These are phyloP conservation scores for Troglohyphantes excavatus DNA, from an alignment of 2,888 invertebrate species.

Conservation along the genomic window DNA sequence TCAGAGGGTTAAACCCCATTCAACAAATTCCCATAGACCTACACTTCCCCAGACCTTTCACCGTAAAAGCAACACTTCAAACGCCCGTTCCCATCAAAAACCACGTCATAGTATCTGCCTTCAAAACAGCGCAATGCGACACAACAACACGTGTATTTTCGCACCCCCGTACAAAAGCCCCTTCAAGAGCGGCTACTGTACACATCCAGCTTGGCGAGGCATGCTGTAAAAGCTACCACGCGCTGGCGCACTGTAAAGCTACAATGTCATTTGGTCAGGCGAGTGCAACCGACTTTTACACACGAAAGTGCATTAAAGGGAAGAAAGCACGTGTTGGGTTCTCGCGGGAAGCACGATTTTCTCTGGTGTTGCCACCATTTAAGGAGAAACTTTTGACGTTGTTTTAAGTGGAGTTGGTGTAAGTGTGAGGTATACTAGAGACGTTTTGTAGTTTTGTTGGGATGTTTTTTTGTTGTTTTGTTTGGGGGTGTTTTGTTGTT, in stretches of 20 bases:
- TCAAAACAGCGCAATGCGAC: slow-evolving; percentile 4
- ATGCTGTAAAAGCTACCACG: not conserved
- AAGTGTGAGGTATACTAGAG: no score
- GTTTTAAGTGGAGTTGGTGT: slow-evolving; percentile 11
- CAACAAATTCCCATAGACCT: no score
- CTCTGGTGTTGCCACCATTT: not conserved
- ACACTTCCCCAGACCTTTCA: no score
- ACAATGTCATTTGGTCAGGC: slow-evolving; percentile 67
- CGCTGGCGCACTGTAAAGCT: slow-evolving; percentile 22
- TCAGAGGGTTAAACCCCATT: no score
- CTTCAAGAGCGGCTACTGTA: not conserved
- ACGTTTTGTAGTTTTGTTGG: no score
- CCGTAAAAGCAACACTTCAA: no score
- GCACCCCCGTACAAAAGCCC: not conserved
- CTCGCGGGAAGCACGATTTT: slow-evolving; percentile 2
- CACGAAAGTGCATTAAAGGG: slow-evolving; percentile 25
- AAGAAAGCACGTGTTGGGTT: slow-evolving; percentile 9
- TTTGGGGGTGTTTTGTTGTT: no score
- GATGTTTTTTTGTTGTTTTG: no score
- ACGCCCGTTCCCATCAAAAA: no score
- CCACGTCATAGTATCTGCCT: no score
- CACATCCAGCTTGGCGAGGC: no score
- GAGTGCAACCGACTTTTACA: not conserved
- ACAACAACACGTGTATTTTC: not conserved
- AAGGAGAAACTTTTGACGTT: not conserved